These are phyloP conservation scores for Pachyseris speciosa DNA, from an alignment of 64 coral and sea anemone genomes.

Conservation along the genomic window DNA sequence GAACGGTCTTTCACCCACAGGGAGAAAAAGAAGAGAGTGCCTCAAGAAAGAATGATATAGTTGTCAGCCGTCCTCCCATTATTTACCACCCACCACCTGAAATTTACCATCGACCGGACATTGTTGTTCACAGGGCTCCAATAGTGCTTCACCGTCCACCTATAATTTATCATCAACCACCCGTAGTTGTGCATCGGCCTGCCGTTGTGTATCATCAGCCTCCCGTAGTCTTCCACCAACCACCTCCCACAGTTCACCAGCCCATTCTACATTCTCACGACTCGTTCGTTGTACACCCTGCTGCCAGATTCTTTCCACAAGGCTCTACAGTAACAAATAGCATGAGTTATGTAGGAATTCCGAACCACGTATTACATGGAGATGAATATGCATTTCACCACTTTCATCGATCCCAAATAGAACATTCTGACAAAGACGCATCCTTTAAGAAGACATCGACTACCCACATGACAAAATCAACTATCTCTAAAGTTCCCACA, in stretches of 20 bases:
- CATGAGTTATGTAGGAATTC: slow-evolving; percentile 80
- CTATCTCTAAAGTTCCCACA: slow-evolving; percentile 68
- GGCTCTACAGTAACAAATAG: slow-evolving; percentile 81
- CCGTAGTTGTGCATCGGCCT: slow-evolving; percentile 96
- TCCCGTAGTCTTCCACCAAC: slow-evolving; percentile 93
- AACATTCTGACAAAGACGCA: neutral
- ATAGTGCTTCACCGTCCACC: slow-evolving; percentile 97
- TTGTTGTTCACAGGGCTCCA: slow-evolving; percentile 96
- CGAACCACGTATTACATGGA: slow-evolving; percentile 68
- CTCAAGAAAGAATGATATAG: slow-evolving; percentile 87
- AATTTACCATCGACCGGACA: slow-evolving; percentile 98
- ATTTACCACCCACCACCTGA: slow-evolving; percentile 99
- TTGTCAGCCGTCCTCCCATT: slow-evolving; percentile 92
- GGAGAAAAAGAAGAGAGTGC: slow-evolving; percentile 71
- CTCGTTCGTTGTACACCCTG: slow-evolving; percentile 83
- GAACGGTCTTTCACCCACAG: slow-evolving; percentile 64
- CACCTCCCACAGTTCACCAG: slow-evolving; percentile 91
- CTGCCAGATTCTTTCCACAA: slow-evolving; percentile 68
- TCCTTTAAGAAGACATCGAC: neutral
- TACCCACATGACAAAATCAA: slow-evolving; percentile 51
- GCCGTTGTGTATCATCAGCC: slow-evolving; percentile 99
- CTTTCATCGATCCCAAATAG: slow-evolving; percentile 77
- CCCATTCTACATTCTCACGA: slow-evolving; percentile 94
- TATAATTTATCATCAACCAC: slow-evolving; percentile 96
- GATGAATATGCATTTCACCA: slow-evolving; percentile 1